These are phyloP conservation scores for Emydocephalus ijimae DNA, from an alignment of 2,113 vertebrate species.

Conservation along the genomic window DNA sequence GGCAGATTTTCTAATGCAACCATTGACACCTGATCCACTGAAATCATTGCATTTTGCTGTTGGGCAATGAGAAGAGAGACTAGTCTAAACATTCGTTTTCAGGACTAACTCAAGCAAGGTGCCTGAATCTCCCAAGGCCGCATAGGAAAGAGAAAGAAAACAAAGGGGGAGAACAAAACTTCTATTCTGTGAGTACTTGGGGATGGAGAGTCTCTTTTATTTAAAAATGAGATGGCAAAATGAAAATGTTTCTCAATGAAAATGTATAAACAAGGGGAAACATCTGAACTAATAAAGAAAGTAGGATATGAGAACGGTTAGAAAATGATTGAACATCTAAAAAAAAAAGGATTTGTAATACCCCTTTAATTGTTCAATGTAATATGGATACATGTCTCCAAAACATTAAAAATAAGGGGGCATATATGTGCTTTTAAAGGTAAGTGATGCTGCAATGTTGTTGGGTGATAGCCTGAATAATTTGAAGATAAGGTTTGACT, in stretches of 20 bases:
- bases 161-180: background rate
- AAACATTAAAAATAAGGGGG: background rate
- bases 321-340: background rate
- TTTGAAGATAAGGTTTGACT: background rate
- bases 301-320: background rate
- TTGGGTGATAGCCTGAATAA: background rate
- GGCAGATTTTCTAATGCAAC: background rate
- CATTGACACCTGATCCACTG: background rate
- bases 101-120: background rate
- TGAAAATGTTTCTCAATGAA: background rate
- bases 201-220: background rate
- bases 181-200: background rate
- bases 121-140: background rate
- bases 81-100: background rate
- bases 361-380: background rate
- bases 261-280: background rate
- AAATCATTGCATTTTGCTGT: background rate
- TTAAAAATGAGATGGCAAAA: background rate
- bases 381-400: background rate
- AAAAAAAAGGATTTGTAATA: background rate
- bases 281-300: background rate
- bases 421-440: background rate
- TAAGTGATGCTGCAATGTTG: background rate
- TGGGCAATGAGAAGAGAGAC: background rate
- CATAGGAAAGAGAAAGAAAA: background rate